Evolutionary conservation across 2,113 vertebrate species (phyloP), one percentile per base, ranked within the genome.

Genomic region (Grallaria varia): DNA sequence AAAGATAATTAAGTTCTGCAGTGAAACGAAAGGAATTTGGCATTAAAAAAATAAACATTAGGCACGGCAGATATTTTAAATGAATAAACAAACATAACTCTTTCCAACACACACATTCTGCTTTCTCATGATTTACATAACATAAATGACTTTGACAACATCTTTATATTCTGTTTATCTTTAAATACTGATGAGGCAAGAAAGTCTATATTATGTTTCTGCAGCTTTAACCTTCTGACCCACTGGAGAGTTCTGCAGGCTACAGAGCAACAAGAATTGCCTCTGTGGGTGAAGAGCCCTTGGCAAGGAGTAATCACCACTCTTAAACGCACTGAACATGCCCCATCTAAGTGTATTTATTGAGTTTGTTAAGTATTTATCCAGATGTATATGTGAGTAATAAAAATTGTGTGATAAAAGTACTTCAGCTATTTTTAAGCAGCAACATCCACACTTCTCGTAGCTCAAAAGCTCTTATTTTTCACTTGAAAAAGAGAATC

Each of bases 111-210:
- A 91, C 50, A 81, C 63, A 78, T 93, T 85, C 85, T 92, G 62
- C 62, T 93, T 93, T 96, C 83, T 63, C 53, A 37, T 14, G 8
- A 64, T 90, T 96, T 87, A 52, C 4, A 28, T 89, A 91, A 47
- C 11, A 10, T 89, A 91, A 95, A 94, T 75, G 64, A 68, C 44
- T 64, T 27, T 64, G 71, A 83, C 86, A 85, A 87, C 60, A 78
- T 94, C 95, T 94, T 92, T 90, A 71, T 91, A 71, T 92, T 77
- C 63, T 95, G 89, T 96, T 97, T 97, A 89, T 95, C 90, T 95
- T 77, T 90, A 22, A 31, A 72, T 78, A 95, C 72, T 86, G 85
- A 92, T 90, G 71, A 91, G 78, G 87, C 85, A 97, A 91, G 92
- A 87, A 71, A 93, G 94, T 75, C 71, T 95, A 86, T 91, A 69